Conservation (phyloP, 2,113 vertebrate species). For the Epinephelus cyanopodus region DNA sequence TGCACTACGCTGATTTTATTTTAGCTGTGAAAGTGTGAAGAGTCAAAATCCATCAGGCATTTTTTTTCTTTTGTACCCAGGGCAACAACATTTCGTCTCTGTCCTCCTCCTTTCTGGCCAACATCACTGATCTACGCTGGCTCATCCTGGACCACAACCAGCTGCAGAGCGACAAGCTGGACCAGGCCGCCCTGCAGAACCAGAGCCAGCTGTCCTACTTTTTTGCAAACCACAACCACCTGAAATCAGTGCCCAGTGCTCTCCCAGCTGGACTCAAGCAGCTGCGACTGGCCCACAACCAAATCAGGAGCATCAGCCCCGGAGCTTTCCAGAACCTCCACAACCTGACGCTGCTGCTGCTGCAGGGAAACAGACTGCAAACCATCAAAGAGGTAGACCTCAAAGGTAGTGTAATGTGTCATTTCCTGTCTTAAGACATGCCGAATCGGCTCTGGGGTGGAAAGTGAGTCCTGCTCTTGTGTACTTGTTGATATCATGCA, state of each 20-base stretch:
- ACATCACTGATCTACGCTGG: conserved; percentile 80
- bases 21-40: neutral
- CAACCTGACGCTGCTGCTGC: conserved; percentile 81
- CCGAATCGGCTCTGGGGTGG: neutral
- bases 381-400: conserved; percentile 74
- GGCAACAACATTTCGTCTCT: conserved; percentile 81
- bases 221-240: conserved; percentile 83
- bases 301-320: conserved; percentile 75
- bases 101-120: conserved; percentile 63
- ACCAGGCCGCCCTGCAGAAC: conserved; percentile 63
- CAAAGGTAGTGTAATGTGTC: conserved; percentile 65
- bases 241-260: conserved; percentile 74
- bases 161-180: conserved; percentile 72
- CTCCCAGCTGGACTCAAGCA: conserved; percentile 81
- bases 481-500: neutral
- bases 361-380: conserved; percentile 84
- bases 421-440: conserved; percentile 29
- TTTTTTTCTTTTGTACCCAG: conserved; percentile 53
- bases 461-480: neutral
- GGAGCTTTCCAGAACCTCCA: conserved; percentile 72
- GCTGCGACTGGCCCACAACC: conserved; percentile 83
- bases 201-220: conserved; percentile 78
- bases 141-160: conserved; percentile 84
- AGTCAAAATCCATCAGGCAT: neutral
- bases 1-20: neutral